Base-by-base conservation (phyloP, 2,888 invertebrate species). In the Melikaiella ostensackeni region DNA sequence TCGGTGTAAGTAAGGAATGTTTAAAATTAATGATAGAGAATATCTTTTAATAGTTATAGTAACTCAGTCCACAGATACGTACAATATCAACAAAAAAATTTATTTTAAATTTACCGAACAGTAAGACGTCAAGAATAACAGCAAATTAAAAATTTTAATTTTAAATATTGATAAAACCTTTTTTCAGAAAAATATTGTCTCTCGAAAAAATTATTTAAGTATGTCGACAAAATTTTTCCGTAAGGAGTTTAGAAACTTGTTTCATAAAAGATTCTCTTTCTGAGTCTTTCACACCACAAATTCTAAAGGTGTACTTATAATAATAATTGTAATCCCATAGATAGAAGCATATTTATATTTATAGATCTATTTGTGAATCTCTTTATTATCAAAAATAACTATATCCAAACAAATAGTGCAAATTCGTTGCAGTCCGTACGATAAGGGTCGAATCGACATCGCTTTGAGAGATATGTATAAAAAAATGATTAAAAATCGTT, bases 401-500 rank as follows among this genome's bases (percentile, higher is more conserved):
- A 50, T 59, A 50, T n/a, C 30, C 19, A 9, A 70, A 50, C 16
- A 42, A 64, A 64, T 64, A 64, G 64, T 64, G 64, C 64, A 64
- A 42, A 64, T 42, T 38, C 16, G 42, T 64, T 64, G 42, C 16
- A 70, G 55, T 50, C 30, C 33, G 50, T 70, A 30, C 50, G 50
- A 70, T 50, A 70, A 70, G 70, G 33, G 30, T 70, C 70, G 16
- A 50, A 16, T 46, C 38, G 62, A 62, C n/a, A 63, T 42, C 33
- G 24, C 42, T 64, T 42, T 50, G 70, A 70, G 70, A 50, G 70
- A 70, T 30, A 70, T 33, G 70, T 50, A 70, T 70, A 55, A 70
- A 70, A 70, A 42, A 24, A 8, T 21, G 38, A 64, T 24, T 24
- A 16, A 46, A 70, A 70, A 50, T 70, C 50, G 70, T 70, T 70